Conservation (phyloP, 2,113 vertebrate genomes). For the Gobio gobio region DNA sequence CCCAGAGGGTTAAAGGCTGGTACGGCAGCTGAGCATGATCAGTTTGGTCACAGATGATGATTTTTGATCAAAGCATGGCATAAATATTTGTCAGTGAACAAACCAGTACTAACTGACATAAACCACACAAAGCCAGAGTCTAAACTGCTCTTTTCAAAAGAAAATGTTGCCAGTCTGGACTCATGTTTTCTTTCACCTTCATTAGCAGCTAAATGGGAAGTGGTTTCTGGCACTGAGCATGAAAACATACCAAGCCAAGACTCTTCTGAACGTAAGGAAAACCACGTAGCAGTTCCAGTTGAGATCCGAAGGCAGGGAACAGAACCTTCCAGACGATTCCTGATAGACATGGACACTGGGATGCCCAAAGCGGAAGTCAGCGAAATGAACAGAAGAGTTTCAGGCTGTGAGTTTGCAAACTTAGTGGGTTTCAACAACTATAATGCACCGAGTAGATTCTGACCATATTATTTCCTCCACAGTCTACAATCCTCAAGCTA, state of each 20-base stretch:
- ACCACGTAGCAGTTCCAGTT: background rate
- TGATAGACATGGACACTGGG: slow-evolving; percentile 9
- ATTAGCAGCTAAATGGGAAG: slow-evolving; percentile 37
- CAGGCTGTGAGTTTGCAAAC: background rate
- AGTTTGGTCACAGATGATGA: too few relatives aligned
- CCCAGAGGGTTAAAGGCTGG: too few relatives aligned
- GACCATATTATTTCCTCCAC: too few relatives aligned
- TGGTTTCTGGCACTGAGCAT: slow-evolving; percentile 12
- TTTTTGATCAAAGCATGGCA: too few relatives aligned
- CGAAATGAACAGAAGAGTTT: slow-evolving; percentile 52
- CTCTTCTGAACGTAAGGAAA: background rate
- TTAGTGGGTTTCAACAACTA: background rate
- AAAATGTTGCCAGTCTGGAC: background rate
- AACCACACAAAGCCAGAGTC: background rate
- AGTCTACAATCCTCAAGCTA: slow-evolving; percentile 41
- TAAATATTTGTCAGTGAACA: too few relatives aligned
- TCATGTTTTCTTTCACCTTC: background rate
- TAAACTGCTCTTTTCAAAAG: background rate
- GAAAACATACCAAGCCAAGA: background rate
- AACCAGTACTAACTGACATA: too few relatives aligned
- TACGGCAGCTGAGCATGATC: too few relatives aligned
- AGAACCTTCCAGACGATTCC: slow-evolving; percentile 26
- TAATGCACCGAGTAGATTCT: background rate
- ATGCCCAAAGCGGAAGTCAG: background rate
- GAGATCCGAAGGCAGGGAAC: slow-evolving; percentile 61